Evolutionary conservation across 2,113 vertebrate genomes (phyloP), one percentile per base, ranked within the genome.

Genomic region (Penelope pileata): DNA sequence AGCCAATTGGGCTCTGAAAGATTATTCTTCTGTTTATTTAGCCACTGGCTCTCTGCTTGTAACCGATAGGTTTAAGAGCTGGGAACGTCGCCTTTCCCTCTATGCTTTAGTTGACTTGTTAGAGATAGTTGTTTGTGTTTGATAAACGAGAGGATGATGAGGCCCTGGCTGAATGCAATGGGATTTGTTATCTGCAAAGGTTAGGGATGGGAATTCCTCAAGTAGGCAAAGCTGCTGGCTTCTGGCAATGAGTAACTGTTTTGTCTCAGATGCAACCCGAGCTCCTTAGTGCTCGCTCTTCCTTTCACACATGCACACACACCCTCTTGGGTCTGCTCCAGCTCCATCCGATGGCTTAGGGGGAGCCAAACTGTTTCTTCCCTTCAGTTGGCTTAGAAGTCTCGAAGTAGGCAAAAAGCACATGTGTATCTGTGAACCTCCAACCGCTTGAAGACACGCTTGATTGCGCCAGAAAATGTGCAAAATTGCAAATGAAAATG

Each of bases 201-300:
- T 66, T 88, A 75, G 85, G 45, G 89, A 84, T 69, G 88, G 91
- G 94, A 96, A 96, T 97, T 96, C 90, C 87, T 95, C 62, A 88
- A 82, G 91, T 0, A 94, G 91, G 95, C 88, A 92, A 96, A 96
- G 91, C 76, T 3, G 2, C 66, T 76, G 74, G 43, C 58, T 94
- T 86, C 83, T 96, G 95, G 94, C 93, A 96, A 97, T 97, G 92
- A 97, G 96, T 97, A 96, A 96, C 96, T 93, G 91, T 92, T 97
- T 96, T 94, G 92, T 94, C 94, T 87, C 87, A 58, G 82, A 80
- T 70, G 83, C 92, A 95, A 91, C 92, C 93, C 80, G 75, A 94
- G 92, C 91, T 91, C 1, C 10, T 93, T 58, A 58, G 76, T 26
- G 83, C 87, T 88, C 82, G 78, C 40, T 60, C 68, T 90, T 56